phyloP scores from a whole-genome alignment of 1,140 invertebrate genomes.

The Amphibalanus amphitrite region DNA sequence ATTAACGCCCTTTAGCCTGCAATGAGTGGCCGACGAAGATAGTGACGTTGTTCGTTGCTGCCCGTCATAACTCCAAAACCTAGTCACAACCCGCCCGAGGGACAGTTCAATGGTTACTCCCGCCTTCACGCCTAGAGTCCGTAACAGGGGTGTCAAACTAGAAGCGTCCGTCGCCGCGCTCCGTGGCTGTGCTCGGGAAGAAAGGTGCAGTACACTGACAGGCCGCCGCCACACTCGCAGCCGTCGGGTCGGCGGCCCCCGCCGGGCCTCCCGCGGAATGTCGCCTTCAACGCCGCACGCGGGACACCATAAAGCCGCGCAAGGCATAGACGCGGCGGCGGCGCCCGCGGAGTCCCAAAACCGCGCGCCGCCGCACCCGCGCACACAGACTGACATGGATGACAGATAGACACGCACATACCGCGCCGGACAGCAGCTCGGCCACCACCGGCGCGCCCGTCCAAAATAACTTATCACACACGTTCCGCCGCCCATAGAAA shows the following conservation, averaged over 20 bases:
- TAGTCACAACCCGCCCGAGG: too few species aligned
- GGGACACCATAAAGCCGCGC: background rate
- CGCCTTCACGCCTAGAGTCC: background rate
- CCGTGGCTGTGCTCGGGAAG: background rate
- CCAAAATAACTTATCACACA: background rate
- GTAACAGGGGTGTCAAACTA: background rate
- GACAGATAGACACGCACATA: background rate
- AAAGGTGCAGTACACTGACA: background rate
- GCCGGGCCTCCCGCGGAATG: background rate
- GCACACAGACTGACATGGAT: background rate
- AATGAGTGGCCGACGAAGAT: too few species aligned
- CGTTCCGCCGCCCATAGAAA: background rate
- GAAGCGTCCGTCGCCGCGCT: background rate
- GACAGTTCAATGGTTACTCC: background rate
- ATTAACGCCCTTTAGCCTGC: too few species aligned
- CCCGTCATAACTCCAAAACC: too few species aligned
- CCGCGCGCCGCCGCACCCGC: background rate
- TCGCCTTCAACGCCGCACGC: background rate
- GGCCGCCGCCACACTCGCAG: background rate
- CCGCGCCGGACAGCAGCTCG: background rate
- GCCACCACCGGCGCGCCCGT: too few species aligned
- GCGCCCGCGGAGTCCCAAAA: too few species aligned
- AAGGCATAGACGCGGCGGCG: background rate
- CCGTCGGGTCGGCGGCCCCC: too few species aligned
- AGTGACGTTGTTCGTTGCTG: too few species aligned